Evolutionary conservation across 2,113 vertebrate genomes (phyloP), one percentile per base, ranked within the genome.

Genomic region (Mustela lutreola): DNA sequence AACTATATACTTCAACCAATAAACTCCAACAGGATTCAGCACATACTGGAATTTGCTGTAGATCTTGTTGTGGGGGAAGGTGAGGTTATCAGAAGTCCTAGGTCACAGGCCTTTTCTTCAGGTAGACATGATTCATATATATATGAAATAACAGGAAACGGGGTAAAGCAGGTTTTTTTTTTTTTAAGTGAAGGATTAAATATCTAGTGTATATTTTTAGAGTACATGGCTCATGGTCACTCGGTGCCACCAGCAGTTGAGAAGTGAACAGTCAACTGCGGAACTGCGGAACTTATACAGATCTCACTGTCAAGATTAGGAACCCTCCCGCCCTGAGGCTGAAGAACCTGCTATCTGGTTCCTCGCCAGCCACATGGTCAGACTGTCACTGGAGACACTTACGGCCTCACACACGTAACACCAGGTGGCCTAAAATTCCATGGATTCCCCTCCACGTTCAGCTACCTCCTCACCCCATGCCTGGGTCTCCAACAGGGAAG

Each of bases 391-490:
- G 0, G 1, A 63, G 63, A 45, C 7, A 36, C 56, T 48, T 62
- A 39, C 16, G 10, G 33, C 31, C 33, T 84, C 56, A 50, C 53
- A 79, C 11, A 56, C 53, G 39, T 50, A 45, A 24, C 33, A 48
- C 53, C 88, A 79, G 75, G 94, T 60, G 7, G 95, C 96, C 45
- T 36, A 15, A 95, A 98, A 75, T 89, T 22, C 70, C 36, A 56
- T 22, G 39, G 7, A 75, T 31, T 58, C 48, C 50, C 92, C 56
- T 80, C 15, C 31, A 71, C 0, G 0, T 10, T 39, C n/a, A 58
- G 79, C 62, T n/a, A 8, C 78, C 73, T 73, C 28, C 93, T 56
- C 9, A 1, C 4, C 2, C n/a, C 28, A 45, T 39, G 56, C 79
- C 58, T 60, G 65, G 22, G 31, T 76, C 87, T 93, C 67, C 73